Conservation (phyloP, 1,140 invertebrate species). For the Druon quercuslanigerum region DNA sequence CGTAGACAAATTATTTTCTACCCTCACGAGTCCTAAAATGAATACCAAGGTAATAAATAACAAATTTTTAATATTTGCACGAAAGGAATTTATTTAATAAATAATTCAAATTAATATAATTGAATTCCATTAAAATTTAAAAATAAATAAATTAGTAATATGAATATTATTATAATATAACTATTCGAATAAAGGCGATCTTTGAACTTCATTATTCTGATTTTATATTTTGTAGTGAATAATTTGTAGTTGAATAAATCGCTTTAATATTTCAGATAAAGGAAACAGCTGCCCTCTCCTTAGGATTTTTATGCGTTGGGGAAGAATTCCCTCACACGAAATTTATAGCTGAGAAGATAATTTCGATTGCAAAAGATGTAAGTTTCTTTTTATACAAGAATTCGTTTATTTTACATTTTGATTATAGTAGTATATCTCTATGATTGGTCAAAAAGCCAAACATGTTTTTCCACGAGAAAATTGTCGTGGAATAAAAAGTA, state of each 20-base stretch:
- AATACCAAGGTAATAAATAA: slow-evolving; percentile 77
- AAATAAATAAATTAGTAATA: no score
- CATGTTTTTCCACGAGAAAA: no score
- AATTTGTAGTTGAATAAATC: background rate
- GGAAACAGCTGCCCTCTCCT: slow-evolving; percentile 83
- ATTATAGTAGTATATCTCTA: no score
- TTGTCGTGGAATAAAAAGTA: no score
- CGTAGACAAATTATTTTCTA: slow-evolving; percentile 78
- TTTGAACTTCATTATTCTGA: slow-evolving; percentile 30
- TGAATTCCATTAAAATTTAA: no score
- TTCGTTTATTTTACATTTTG: slow-evolving; percentile 31
- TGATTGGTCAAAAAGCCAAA: no score
- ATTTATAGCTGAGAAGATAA: slow-evolving; percentile 82
- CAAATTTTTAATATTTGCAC: no score
- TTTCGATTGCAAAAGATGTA: slow-evolving; percentile 84
- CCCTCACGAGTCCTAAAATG: slow-evolving; percentile 80
- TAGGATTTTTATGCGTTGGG: slow-evolving; percentile 86
- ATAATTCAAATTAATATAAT: no score
- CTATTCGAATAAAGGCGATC: no score
- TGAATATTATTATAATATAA: no score
- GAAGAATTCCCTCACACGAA: slow-evolving; percentile 83
- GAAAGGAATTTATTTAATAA: no score
- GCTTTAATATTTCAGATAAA: slow-evolving; percentile 74
- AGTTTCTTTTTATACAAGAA: slow-evolving; percentile 49
- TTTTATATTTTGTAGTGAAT: slow-evolving; percentile 31